Evolutionary conservation across 2,797 vertebrate species (phyloP).

Genomic region (Microhierax caerulescens): DNA sequence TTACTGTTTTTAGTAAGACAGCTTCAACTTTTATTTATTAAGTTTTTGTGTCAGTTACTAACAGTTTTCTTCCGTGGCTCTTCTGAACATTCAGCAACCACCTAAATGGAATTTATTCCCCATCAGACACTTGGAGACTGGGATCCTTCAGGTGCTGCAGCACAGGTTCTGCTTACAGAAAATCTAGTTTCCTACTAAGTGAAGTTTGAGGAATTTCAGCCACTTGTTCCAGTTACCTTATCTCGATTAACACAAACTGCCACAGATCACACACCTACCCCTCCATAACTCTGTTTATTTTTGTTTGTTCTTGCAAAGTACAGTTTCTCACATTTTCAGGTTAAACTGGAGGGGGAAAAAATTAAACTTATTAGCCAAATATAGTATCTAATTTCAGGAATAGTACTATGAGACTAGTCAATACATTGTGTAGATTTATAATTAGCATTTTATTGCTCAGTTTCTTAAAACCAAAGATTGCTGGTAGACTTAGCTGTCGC

Average conservation of each 20-base stretch:
- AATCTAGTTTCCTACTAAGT: background rate
- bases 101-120: background rate
- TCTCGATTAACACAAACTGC: background rate
- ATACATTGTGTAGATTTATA: background rate
- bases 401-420: background rate
- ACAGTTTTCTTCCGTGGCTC: background rate
- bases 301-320: background rate
- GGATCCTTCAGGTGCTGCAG: background rate
- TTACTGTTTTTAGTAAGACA: background rate
- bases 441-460: slow-evolving; percentile 66
- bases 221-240: background rate
- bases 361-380: background rate
- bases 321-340: background rate
- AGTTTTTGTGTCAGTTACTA: background rate
- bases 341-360: background rate
- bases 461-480: slow-evolving; percentile 51
- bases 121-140: background rate
- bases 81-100: background rate
- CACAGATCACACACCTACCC: background rate
- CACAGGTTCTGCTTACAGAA: background rate
- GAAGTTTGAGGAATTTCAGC: background rate
- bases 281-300: background rate
- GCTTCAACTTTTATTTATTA: background rate
- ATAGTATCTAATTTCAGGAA: background rate
- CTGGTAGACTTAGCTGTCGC: background rate